A percentile compares a stretch with the other conserved stretches of the same genome.
Evolutionary conservation across 2,797 vertebrate species (phyloP).

Genomic region (Buceros bicornis): DNA sequence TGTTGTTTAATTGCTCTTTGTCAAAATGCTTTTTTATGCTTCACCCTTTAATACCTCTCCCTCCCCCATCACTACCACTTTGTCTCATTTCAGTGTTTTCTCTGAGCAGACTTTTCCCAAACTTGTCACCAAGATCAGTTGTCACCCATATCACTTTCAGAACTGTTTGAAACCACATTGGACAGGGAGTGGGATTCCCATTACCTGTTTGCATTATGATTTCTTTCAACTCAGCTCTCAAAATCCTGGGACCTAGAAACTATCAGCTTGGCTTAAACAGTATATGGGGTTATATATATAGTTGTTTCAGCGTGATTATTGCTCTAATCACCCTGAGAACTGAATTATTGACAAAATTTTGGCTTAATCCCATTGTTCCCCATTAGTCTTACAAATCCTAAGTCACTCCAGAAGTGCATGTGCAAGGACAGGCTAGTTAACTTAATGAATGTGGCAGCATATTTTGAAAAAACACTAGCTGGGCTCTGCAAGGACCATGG

Average conservation of each 20-base stretch:
- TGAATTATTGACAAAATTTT: neutral
- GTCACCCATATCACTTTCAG: neutral
- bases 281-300: neutral
- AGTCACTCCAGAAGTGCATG: neutral
- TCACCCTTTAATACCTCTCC: neutral
- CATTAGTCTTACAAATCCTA: neutral
- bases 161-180: neutral
- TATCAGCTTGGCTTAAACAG: neutral
- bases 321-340: neutral
- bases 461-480: neutral
- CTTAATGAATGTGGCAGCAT: neutral
- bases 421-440: neutral
- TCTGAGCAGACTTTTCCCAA: neutral
- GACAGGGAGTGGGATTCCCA: neutral
- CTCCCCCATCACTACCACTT: neutral
- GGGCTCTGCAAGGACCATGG: neutral
- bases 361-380: neutral
- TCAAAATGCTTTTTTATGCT: conserved; percentile 3
- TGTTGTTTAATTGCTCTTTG: conserved; percentile 2
- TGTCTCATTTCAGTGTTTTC: neutral
- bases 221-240: neutral
- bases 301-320: neutral
- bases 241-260: neutral
- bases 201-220: neutral
- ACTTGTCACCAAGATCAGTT: neutral